phyloP scores from a whole-genome alignment of 1,140 invertebrate genomes.

The Heliothis subflexa region DNA sequence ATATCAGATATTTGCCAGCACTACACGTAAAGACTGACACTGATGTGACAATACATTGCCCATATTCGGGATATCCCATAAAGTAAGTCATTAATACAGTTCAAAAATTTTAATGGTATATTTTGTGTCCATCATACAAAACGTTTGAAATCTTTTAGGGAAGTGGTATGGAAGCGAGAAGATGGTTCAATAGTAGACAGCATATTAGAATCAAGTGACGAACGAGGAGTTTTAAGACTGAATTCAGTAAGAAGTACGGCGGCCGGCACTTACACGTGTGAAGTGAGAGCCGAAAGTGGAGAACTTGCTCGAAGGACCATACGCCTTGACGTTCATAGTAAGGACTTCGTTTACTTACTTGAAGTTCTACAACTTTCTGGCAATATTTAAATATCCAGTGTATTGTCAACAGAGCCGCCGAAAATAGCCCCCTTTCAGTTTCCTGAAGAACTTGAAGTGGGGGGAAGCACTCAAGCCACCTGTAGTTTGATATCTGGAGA shows the following conservation, averaged over 20 bases:
- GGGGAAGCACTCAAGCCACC: conserved; percentile 82
- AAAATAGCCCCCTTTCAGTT: conserved; percentile 81
- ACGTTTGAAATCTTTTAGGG: conserved; percentile 63
- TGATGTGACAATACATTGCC: conserved; percentile 92
- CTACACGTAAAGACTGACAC: conserved; percentile 93
- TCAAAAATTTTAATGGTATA: background rate
- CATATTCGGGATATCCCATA: conserved; percentile 95
- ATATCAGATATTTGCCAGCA: conserved; percentile 92
- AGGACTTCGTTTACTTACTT: conserved; percentile 50
- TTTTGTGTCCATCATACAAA: no score
- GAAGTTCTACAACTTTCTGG: background rate
- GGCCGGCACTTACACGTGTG: conserved; percentile 79
- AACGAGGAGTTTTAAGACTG: conserved; percentile 73
- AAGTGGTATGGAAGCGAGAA: conserved; percentile 78
- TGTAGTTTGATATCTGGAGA: conserved; percentile 81
- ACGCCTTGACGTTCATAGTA: conserved; percentile 81
- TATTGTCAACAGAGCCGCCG: conserved; percentile 72
- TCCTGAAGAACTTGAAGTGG: conserved; percentile 82
- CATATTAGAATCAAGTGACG: conserved; percentile 66
- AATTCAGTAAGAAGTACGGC: conserved; percentile 68
- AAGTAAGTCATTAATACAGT: conserved; percentile 70
- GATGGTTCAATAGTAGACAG: conserved; percentile 74
- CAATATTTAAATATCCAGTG: conserved; percentile 26
- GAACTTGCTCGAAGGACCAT: conserved; percentile 80
- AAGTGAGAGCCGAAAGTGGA: conserved; percentile 79